Evolutionary conservation across 1,140 invertebrate species (phyloP).

Genomic region (Panagrolaimus sp.): DNA sequence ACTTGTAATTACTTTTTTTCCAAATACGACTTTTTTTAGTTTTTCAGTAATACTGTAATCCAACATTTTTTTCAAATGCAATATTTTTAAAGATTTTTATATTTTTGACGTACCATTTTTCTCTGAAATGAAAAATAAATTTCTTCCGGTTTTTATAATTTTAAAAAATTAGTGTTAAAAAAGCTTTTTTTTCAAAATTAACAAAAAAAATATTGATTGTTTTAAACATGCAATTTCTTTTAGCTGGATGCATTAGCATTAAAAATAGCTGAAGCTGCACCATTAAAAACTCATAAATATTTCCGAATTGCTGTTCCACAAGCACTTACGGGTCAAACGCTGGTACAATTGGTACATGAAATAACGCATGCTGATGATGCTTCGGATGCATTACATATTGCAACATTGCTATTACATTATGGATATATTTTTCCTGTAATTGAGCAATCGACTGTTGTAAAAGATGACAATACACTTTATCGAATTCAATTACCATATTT

Average conservation of each 20-base stretch:
- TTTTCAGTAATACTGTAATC: neutral
- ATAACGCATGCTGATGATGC: constrained; percentile 45
- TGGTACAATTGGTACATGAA: constrained; percentile 51
- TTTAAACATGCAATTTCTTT: constrained; percentile 20
- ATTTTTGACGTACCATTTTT: too few species aligned
- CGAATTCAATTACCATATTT: constrained; percentile 56
- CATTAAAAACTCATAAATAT: constrained; percentile 54
- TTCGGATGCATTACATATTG: constrained; percentile 51
- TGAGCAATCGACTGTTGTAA: constrained; percentile 37
- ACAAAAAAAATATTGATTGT: neutral
- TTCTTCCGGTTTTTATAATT: too few species aligned
- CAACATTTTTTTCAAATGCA: neutral
- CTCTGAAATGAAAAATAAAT: too few species aligned
- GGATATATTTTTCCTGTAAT: constrained; percentile 54
- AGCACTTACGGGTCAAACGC: constrained; percentile 50
- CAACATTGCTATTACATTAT: constrained; percentile 53
- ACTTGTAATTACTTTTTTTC: too few species aligned
- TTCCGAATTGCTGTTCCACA: constrained; percentile 57
- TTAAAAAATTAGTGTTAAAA: too few species aligned
- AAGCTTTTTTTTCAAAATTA: too few species aligned
- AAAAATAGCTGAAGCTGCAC: constrained; percentile 39
- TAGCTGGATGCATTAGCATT: constrained; percentile 47
- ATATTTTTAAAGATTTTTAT: too few species aligned
- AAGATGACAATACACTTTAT: constrained; percentile 57
- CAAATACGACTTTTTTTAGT: too few species aligned